Base-by-base conservation (phyloP, 1,140 invertebrate genomes). In the Plectrocnemia conspersa region DNA sequence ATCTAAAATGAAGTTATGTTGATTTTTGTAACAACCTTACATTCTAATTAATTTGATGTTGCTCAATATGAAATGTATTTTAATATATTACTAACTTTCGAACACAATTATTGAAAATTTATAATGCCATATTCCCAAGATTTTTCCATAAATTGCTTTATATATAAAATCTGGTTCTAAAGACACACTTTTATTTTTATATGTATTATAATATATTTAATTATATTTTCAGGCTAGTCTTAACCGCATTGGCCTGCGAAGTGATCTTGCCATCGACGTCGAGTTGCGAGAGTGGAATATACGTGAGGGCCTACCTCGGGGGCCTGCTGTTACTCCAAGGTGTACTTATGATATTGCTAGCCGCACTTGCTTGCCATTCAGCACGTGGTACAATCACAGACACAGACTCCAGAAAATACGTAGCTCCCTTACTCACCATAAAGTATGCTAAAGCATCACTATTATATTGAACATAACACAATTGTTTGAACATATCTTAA, bases 321-420 rank as follows among this genome's bases (percentile, higher is more conserved):
- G 84, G 83, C 15, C 81, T 83, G 63, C 63, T 84, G 57, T 67
- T 74, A 0, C 73, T 86, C 41, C 77, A 86, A 29, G 73, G 73
- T 3, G 64, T 76, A 10, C 74, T 82, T 5, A 78, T 82, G 58
- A 63, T 85, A 45, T 69, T 86, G 1, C 67, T 85, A 52, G 74
- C 81, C 11, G 72, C 79, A n/a, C 74, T 86, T 53, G 82, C 84
- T 4, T 83, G 81, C 66, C 76, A 84, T 25, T 86, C 84, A 48
- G 79, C 83, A 1, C 76, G 79, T 57, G 85, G 85, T 15, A 80
- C 82, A 35, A 86, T 88, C 52, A 81, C 82, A n/a, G 82, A 86
- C 59, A 79, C 80, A 33, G 76, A 81, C 47, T 77, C 79, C 1
- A 75, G 84, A 58, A 76, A 77, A 62, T 74, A 77, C 35, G 84